A percentile compares a stretch with the other conserved stretches of the same genome.
phyloP scores from a whole-genome alignment of 2,888 invertebrate species.

The Romanomermis culicivorax region DNA sequence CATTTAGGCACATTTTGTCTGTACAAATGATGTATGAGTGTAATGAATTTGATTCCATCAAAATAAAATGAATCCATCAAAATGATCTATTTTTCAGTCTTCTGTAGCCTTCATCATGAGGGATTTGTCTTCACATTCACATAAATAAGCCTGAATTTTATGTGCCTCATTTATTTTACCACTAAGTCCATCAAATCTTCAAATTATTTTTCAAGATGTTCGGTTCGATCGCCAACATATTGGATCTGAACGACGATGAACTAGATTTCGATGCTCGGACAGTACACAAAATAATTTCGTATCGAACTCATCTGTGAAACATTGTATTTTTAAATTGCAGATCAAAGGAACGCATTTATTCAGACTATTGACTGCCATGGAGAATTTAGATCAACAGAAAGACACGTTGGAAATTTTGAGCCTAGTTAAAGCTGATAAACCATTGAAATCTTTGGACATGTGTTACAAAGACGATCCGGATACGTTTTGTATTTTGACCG shows the following conservation, averaged over 20 bases:
- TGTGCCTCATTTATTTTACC: no score
- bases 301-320: background rate
- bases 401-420: conserved; percentile 37
- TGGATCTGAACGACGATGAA: conserved; percentile 49
- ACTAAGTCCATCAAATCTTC: no score
- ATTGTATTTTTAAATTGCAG: conserved; percentile 14
- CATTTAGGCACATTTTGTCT: no score
- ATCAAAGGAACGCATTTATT: conserved; percentile 39
- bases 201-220: conserved; percentile 64
- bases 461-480: conserved; percentile 96
- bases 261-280: conserved; percentile 70
- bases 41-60: no score
- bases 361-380: conserved; percentile 66
- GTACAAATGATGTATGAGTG: conserved; percentile 3
- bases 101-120: no score
- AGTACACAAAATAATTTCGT: conserved; percentile 33
- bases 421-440: conserved; percentile 39
- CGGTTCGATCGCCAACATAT: conserved; percentile 82
- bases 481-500: conserved; percentile 69
- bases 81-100: no score
- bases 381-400: conserved; percentile 43
- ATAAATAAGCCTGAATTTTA: no score
- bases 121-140: no score
- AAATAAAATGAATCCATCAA: no score
- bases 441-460: conserved; percentile 76